Conservation (phyloP, 2,113 vertebrate species). For the Spea multiplicata region DNA sequence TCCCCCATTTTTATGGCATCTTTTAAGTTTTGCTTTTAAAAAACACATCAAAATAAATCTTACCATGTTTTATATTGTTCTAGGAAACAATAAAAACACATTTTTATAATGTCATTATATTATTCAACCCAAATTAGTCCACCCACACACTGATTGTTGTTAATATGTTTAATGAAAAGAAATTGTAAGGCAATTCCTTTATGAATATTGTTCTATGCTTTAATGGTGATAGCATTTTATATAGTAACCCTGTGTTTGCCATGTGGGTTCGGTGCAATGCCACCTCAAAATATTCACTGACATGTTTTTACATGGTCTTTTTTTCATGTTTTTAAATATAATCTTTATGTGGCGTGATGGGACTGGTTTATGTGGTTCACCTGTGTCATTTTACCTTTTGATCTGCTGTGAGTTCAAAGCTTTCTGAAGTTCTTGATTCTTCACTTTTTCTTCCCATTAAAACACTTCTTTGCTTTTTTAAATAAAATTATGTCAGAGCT, state of each 20-base stretch:
- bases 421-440: constrained; percentile 25
- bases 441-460: constrained; percentile 21
- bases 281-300: too few species aligned
- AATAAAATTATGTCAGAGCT: not conserved
- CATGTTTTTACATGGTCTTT: too few species aligned
- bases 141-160: constrained; percentile 7
- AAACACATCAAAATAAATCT: not conserved
- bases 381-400: constrained; percentile 13
- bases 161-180: not conserved
- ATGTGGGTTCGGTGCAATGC: too few species aligned
- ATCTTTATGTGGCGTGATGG: constrained; percentile 3
- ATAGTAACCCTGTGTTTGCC: too few species aligned
- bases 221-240: too few species aligned
- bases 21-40: not conserved
- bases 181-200: not conserved
- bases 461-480: constrained; percentile 9
- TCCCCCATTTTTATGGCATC: not conserved
- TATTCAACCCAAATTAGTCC: constrained; percentile 14
- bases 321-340: not conserved
- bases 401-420: constrained; percentile 29
- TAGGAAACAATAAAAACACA: constrained; percentile 23
- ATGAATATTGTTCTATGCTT: not conserved
- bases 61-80: constrained; percentile 12
- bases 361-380: constrained; percentile 16
- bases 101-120: not conserved